Base-by-base conservation (phyloP, 2,888 invertebrate species). In the Melanotus villosus region DNA sequence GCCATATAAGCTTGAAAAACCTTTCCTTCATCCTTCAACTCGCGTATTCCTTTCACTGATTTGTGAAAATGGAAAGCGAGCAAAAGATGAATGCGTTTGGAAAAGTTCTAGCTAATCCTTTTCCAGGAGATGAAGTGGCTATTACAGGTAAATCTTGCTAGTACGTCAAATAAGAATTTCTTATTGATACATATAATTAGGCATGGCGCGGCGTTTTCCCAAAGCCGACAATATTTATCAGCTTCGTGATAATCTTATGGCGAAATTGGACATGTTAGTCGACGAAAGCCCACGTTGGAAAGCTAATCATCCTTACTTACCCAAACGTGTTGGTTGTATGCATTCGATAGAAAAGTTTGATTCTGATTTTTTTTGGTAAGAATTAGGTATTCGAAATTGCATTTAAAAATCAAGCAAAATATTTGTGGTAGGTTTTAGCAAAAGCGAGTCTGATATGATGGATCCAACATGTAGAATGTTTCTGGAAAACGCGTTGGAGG, bases 211-310 rank as follows among this genome's bases (percentile, higher is more conserved):
- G 0, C 86, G 90, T 78, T 93, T 93, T 82, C 96, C 96, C 0
- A 91, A 94, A 76, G 93, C 93, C 0, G 89, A 91, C 72, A 92
- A 91, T 75, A 88, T 95, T 63, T 84, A 88, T 56, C 90, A 94
- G 74, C 90, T 95, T 43, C 85, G 88, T 79, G 86, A 91, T 59
- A 91, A 91, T 77, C 86, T 96, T 12, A 89, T 91, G 77, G 90
- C 91, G 80, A 93, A 93, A 83, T 89, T 93, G 75, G 96, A 97
- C 80, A 90, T 97, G 87, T 90, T 96, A 67, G 93, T 94, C 60
- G 93, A 90, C 19, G 93, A 93, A 78, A 90, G 90, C 72, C 88
- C 91, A 38, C 88, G 95, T 74, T 96, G 95, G 95, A 87, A 89
- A 66, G 86, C 89, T 23, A 87, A 87, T 12, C 90, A 88, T 76